Conservation (phyloP, 2,797 vertebrate species). For the Trachops cirrhosus region DNA sequence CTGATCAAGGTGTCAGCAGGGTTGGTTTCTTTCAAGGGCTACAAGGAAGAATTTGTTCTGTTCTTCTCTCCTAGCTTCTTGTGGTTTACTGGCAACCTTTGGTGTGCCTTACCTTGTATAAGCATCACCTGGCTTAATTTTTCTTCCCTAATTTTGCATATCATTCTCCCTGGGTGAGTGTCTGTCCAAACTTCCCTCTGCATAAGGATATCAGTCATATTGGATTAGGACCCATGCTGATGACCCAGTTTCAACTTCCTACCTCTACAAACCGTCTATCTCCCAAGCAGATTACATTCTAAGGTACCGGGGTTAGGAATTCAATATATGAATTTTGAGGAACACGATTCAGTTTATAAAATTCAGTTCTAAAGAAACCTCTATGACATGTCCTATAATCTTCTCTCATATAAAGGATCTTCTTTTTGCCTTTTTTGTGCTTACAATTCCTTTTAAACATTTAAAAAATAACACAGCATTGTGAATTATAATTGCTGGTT, state of each 20-base stretch:
- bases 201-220: background rate
- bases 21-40: background rate
- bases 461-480: background rate
- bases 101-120: background rate
- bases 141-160: background rate
- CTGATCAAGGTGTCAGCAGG: background rate
- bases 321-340: background rate
- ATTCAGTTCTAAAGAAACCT: background rate
- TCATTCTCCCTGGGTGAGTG: background rate
- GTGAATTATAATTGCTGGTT: background rate
- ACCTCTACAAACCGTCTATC: background rate
- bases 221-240: background rate
- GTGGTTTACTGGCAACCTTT: background rate
- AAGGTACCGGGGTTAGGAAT: background rate
- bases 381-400: background rate
- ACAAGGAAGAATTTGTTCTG: background rate
- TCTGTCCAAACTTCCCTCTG: background rate
- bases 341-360: background rate
- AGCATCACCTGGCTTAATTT: background rate
- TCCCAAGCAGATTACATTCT: background rate
- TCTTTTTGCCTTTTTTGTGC: background rate
- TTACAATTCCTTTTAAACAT: background rate
- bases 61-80: background rate
- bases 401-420: background rate
- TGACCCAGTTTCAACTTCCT: background rate